These are phyloP conservation scores for Labeo catla DNA, from an alignment of 2,113 vertebrate species.

Conservation along the genomic window DNA sequence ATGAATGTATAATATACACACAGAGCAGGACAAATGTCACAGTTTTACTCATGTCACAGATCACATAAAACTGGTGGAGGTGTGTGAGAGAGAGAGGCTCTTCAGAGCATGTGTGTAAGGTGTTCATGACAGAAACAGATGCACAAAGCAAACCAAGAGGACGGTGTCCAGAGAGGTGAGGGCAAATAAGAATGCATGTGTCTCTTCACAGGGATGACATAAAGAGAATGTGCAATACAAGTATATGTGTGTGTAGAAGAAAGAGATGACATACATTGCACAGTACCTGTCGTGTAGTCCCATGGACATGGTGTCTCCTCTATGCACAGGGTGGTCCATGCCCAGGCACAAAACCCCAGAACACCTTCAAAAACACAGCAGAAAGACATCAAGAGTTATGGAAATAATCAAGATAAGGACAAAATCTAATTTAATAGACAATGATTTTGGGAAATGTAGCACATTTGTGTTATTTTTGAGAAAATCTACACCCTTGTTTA, in stretches of 20 bases:
- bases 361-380: conserved; percentile 65
- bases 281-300: conserved; percentile 83
- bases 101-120: not conserved
- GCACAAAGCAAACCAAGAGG: not conserved
- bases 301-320: conserved; percentile 83
- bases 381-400: not conserved
- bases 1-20: not conserved
- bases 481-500: no score
- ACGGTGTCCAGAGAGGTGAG: not conserved
- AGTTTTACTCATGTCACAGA: not conserved
- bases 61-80: not conserved
- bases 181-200: not conserved
- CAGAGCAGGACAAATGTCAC: not conserved
- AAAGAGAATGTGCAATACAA: not conserved
- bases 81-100: not conserved
- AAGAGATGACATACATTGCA: conserved; percentile 60
- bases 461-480: no score
- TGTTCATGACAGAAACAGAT: not conserved
- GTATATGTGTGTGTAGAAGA: conserved; percentile 13
- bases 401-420: not conserved
- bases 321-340: conserved; percentile 86
- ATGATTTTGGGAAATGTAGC: no score
- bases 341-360: conserved; percentile 70
- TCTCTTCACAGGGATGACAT: not conserved
- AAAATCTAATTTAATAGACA: not conserved